Conservation (phyloP, 2,113 vertebrate genomes). For the Herpailurus yagouaroundi region DNA sequence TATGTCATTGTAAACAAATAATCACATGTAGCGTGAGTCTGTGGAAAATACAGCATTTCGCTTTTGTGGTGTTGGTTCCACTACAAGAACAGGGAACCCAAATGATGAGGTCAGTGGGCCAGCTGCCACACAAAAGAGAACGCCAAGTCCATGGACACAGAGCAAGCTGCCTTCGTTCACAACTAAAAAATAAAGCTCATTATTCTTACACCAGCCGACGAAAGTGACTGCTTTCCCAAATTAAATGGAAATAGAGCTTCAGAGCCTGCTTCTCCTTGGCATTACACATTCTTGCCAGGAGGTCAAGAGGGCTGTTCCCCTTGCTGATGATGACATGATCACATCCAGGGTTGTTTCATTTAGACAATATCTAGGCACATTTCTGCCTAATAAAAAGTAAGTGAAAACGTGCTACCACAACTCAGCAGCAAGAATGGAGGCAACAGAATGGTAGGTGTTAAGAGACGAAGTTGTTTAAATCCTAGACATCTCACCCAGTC, state of each 20-base stretch:
- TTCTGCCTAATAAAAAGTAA: neutral
- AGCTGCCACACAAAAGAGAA: constrained; percentile 27
- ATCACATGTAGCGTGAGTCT: constrained; percentile 51
- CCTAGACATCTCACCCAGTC: neutral
- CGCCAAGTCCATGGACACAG: constrained; percentile 1
- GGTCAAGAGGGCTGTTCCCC: constrained; percentile 79
- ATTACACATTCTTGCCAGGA: constrained; percentile 78
- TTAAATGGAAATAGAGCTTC: constrained; percentile 70
- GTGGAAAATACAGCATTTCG: constrained; percentile 69
- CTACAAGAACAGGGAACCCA: constrained; percentile 13
- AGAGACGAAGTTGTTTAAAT: neutral
- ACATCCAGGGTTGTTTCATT: constrained; percentile 79
- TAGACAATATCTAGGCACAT: constrained; percentile 45
- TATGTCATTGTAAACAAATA: constrained; percentile 68
- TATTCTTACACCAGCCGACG: constrained; percentile 40
- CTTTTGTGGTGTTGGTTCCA: constrained; percentile 55
- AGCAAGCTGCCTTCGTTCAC: constrained; percentile 32
- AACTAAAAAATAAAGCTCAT: constrained; percentile 50
- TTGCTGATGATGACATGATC: constrained; percentile 83
- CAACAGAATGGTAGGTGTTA: neutral
- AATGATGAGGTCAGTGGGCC: constrained; percentile 66
- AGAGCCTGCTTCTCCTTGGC: constrained; percentile 41
- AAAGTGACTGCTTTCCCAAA: constrained; percentile 59
- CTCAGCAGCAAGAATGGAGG: neutral
- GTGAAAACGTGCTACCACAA: neutral